These are phyloP conservation scores for Cebidichthys violaceus DNA, from an alignment of 2,113 vertebrate genomes.

Conservation along the genomic window DNA sequence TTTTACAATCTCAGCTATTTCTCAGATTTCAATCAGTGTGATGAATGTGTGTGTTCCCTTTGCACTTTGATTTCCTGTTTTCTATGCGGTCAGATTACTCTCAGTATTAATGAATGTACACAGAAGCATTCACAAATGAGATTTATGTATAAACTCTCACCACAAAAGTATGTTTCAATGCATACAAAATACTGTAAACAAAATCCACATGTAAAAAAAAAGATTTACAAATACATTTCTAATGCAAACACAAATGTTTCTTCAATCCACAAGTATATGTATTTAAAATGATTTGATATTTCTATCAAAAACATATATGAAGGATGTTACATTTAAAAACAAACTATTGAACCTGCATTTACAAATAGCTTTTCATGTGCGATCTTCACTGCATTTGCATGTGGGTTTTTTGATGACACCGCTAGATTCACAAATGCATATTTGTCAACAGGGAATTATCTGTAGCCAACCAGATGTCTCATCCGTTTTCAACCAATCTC, in stretches of 20 bases:
- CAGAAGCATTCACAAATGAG: not conserved
- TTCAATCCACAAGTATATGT: not conserved
- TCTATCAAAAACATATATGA: not conserved
- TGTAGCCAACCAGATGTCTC: not conserved
- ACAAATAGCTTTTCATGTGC: too few species aligned
- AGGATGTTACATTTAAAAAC: not conserved
- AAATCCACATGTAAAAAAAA: too few species aligned
- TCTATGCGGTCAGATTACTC: not conserved
- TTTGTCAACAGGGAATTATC: too few species aligned
- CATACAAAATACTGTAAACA: not conserved
- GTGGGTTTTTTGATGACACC: too few species aligned
- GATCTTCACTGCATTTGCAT: too few species aligned
- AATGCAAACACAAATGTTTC: not conserved
- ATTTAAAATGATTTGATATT: not conserved
- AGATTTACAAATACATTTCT: not conserved
- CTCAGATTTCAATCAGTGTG: not conserved
- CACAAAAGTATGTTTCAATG: not conserved
- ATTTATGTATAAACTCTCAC: not conserved
- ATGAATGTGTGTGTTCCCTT: not conserved
- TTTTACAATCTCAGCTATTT: not conserved
- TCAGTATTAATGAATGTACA: not conserved
- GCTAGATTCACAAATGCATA: too few species aligned
- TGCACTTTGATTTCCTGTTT: slow-evolving; percentile 42
- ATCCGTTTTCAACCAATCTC: not conserved
- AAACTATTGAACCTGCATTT: too few species aligned